A percentile compares a stretch with the other conserved stretches of the same genome.
These are phyloP conservation scores for Neogale vison DNA, from an alignment of 2,113 vertebrate species.

Conservation along the genomic window DNA sequence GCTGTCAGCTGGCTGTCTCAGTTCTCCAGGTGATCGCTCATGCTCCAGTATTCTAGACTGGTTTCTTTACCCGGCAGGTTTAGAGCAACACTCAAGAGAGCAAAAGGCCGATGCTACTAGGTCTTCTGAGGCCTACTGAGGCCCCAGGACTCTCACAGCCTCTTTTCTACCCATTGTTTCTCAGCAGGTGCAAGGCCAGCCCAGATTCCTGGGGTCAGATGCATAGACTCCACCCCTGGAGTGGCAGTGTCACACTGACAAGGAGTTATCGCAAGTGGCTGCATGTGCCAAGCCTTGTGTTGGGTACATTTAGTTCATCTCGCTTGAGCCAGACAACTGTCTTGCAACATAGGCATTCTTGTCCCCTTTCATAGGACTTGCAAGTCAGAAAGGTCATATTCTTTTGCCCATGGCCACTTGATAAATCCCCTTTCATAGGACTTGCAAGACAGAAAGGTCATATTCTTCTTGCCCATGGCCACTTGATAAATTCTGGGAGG, in stretches of 20 bases:
- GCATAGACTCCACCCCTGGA: not conserved
- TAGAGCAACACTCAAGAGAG: not conserved
- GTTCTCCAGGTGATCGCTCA: not conserved
- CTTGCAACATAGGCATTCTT: not conserved
- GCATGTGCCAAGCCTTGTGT: not conserved
- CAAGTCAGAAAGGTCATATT: not conserved
- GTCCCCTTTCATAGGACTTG: not conserved
- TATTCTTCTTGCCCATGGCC: not conserved
- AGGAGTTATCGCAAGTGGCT: not conserved
- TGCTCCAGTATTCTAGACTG: not conserved
- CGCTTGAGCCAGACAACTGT: not conserved
- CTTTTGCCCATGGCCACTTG: not conserved
- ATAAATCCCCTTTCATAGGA: not conserved
- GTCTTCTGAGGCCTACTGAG: not conserved
- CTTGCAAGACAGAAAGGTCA: not conserved
- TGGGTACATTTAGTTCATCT: not conserved
- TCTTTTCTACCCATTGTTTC: not conserved
- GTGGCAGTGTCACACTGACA: not conserved
- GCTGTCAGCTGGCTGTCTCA: not conserved
- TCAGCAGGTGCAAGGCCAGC: not conserved
- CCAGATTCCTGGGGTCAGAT: not conserved
- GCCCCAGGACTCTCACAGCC: not conserved
- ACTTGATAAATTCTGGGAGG: not conserved
- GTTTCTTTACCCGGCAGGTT: not conserved
- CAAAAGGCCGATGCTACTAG: not conserved